Percentiles rank a stretch among this genome's conserved stretches.
These are phyloP conservation scores for Eulithis testata DNA, from an alignment of 2,888 invertebrate species.

Conservation along the genomic window DNA sequence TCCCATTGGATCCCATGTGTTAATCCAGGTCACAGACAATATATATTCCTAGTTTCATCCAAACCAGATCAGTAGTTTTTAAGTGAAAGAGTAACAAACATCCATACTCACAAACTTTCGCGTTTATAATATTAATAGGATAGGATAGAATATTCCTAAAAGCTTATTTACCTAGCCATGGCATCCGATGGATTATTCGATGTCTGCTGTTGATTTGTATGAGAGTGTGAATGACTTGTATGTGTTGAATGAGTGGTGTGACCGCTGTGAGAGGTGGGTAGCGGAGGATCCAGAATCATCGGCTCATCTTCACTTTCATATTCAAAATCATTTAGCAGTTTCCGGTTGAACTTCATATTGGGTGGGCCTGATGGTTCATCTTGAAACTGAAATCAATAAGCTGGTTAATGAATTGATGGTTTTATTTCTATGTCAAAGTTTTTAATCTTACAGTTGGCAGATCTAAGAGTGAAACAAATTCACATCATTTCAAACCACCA, in stretches of 20 bases:
- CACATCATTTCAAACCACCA: no score
- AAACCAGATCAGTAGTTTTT: no score
- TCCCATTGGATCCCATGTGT: no score
- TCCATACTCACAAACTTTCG: no score
- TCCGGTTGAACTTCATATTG: conserved; percentile 91
- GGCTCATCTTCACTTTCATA: conserved; percentile 97
- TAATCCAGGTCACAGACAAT: no score
- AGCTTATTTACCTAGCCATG: conserved; percentile 66
- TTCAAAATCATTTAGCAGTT: conserved; percentile 92
- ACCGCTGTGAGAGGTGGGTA: conserved; percentile 43
- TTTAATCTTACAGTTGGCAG: no score
- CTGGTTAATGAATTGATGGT: no score
- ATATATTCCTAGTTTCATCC: no score
- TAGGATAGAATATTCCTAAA: no score
- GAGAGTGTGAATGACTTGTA: conserved; percentile 28
- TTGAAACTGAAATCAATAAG: conserved; percentile 61
- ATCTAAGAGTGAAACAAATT: no score
- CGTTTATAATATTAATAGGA: no score
- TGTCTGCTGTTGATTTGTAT: conserved; percentile 33
- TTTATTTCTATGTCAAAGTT: not conserved
- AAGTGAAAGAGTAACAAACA: no score
- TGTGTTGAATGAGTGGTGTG: conserved; percentile 35
- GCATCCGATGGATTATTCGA: conserved; percentile 62
- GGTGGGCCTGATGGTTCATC: conserved; percentile 67
- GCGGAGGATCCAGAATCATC: conserved; percentile 55